phyloP scores from a whole-genome alignment of 2,113 vertebrate species.

The Lipophrys pholis region DNA sequence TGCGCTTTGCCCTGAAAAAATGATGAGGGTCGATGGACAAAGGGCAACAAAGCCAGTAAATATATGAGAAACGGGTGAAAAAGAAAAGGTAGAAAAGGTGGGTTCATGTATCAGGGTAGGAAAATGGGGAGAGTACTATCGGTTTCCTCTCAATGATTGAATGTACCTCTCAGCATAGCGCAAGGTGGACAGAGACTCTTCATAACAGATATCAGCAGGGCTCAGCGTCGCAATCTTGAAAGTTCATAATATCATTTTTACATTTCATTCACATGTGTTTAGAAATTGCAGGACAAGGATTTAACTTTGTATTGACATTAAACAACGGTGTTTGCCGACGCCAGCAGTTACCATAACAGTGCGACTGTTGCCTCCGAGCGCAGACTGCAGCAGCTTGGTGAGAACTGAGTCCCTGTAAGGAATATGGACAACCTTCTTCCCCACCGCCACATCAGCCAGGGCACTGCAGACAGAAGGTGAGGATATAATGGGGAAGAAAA shows the following conservation, averaged over 20 bases:
- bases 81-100: not conserved
- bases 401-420: constrained; percentile 91
- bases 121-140: not conserved
- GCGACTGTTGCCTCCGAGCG: constrained; percentile 90
- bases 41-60: not conserved
- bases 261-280: too few relatives aligned
- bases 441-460: constrained; percentile 86
- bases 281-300: not conserved
- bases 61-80: not conserved
- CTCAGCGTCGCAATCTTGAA: constrained; percentile 88
- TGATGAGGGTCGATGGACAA: not conserved
- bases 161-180: constrained; percentile 88
- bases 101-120: not conserved
- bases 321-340: too few relatives aligned
- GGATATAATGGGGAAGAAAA: not conserved
- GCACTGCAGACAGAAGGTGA: constrained; percentile 70
- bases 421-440: constrained; percentile 86
- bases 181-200: constrained; percentile 89
- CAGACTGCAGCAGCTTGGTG: constrained; percentile 90
- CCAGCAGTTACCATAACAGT: constrained; percentile 86
- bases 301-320: not conserved
- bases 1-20: constrained; percentile 86
- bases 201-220: constrained; percentile 90
- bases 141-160: not conserved
- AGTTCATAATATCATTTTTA: not conserved